Evolutionary conservation across 30 jellyfish, hydroid and myxozoan species (phyloP).

Genomic region (Aurelia aurita): DNA sequence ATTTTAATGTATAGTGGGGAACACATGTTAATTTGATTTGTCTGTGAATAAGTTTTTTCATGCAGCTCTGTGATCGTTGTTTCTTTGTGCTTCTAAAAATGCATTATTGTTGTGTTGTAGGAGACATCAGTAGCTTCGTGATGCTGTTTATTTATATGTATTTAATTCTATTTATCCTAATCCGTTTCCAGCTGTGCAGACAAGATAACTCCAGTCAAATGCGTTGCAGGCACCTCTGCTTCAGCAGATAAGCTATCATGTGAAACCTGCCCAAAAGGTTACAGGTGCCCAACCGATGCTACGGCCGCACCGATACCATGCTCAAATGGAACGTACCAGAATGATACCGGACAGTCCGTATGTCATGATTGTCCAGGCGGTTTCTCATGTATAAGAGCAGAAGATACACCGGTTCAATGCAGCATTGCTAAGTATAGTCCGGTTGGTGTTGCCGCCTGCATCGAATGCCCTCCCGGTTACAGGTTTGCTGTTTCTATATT

Average conservation of each 20-base stretch:
- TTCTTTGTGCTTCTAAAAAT: too few relatives aligned
- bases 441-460: slow-evolving; percentile 51
- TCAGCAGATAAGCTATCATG: slow-evolving; percentile 70
- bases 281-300: slow-evolving; percentile 72
- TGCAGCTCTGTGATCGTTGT: too few relatives aligned
- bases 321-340: slow-evolving; percentile 78
- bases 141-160: too few relatives aligned
- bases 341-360: slow-evolving; percentile 61
- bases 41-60: too few relatives aligned
- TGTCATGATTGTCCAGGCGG: slow-evolving; percentile 75
- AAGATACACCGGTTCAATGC: slow-evolving; percentile 52
- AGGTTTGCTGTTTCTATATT: slow-evolving; percentile 13
- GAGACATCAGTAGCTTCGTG: too few relatives aligned
- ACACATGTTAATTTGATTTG: too few relatives aligned
- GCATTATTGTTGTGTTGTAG: too few relatives aligned
- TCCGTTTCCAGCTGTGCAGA: slow-evolving; percentile 76
- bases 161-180: too few relatives aligned
- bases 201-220: slow-evolving; percentile 63
- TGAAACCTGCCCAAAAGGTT: slow-evolving; percentile 88
- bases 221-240: slow-evolving; percentile 74
- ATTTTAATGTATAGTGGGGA: too few relatives aligned
- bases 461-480: slow-evolving; percentile 70
- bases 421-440: slow-evolving; percentile 50
- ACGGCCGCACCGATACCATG: slow-evolving; percentile 77
- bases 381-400: slow-evolving; percentile 42